Conservation (phyloP, 2,797 vertebrate species). For the Ara ararauna region DNA sequence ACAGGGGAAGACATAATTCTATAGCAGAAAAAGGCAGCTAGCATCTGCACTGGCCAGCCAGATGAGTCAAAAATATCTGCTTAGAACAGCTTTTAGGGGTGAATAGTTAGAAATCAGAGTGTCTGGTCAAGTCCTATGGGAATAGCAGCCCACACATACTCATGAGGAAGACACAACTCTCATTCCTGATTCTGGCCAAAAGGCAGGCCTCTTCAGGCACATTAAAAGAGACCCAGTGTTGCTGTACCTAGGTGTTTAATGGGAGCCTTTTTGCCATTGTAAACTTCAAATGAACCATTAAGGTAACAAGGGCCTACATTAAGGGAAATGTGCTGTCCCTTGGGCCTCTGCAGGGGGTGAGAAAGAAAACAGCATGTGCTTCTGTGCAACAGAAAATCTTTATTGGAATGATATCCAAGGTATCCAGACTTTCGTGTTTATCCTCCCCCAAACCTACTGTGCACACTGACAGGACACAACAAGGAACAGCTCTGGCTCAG, state of each 20-base stretch:
- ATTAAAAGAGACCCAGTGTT: background rate
- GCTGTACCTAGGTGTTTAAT: background rate
- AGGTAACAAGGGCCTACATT: background rate
- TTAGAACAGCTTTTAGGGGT: background rate
- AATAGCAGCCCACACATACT: background rate
- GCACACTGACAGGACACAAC: rapidly evolving
- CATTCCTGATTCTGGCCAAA: background rate
- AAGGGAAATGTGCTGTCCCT: background rate
- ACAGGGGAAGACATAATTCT: background rate
- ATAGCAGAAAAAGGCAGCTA: background rate
- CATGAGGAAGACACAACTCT: background rate
- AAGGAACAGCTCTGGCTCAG: background rate
- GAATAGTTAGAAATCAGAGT: background rate
- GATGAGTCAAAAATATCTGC: background rate
- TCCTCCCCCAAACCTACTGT: background rate
- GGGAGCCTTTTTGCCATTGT: background rate
- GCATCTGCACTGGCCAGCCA: background rate
- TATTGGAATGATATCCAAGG: conserved; percentile 55
- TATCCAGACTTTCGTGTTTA: background rate
- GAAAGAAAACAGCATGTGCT: background rate
- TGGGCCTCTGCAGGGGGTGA: background rate
- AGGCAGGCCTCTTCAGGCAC: background rate
- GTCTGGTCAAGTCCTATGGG: background rate
- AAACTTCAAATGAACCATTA: background rate
- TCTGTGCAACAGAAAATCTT: conserved; percentile 66